Evolutionary conservation across 2,888 invertebrate species (phyloP), one percentile per base, ranked within the genome.

Genomic region (Melieria picta): DNA sequence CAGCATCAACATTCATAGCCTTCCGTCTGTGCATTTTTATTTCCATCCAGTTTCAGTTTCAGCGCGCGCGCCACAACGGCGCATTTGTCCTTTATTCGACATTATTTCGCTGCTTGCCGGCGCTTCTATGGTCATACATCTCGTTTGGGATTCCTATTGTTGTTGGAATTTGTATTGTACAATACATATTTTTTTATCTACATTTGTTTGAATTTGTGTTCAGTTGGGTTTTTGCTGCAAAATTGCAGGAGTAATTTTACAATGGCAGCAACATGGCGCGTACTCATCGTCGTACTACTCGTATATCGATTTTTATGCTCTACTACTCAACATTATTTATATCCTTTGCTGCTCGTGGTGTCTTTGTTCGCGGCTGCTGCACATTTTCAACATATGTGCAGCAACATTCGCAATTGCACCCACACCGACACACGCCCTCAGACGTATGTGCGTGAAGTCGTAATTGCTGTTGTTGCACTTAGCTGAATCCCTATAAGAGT

Each of bases 261-360:
- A 50, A 11, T 50, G 9, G 50, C 50, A 11, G 50, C 50, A 50
- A 11, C 11, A 7, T 10, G 30, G 30, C 30, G 30, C 30, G 30
- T 30, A 30, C 30, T 30, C 30, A 30, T 30, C 30, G 30, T 30
- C 52, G 52, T 52, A 30, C 30, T 30, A n/a, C n/a, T 13, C 70
- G 55, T 42, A 42, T 62, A 71, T 71, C 71, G 71, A 71, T 71
- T 71, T 71, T 71, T 66, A 66, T 71, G 66, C 62, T 71, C 47
- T 65, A 65, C 57, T 66, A 56, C 62, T 71, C 66, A 71, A 16
- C 10, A 48, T n/a, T 48, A 11, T 63, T 47, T 50, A 48, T 52
- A 11, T 52, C 52, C 13, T 7, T 47, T 52, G 13, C 30, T 57
- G 50, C 48, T 72, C 67, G 52, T 67, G 57, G 9, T 46, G 50